These are phyloP conservation scores for Anoplopoma fimbria DNA, from an alignment of 2,113 vertebrate genomes.

Conservation along the genomic window DNA sequence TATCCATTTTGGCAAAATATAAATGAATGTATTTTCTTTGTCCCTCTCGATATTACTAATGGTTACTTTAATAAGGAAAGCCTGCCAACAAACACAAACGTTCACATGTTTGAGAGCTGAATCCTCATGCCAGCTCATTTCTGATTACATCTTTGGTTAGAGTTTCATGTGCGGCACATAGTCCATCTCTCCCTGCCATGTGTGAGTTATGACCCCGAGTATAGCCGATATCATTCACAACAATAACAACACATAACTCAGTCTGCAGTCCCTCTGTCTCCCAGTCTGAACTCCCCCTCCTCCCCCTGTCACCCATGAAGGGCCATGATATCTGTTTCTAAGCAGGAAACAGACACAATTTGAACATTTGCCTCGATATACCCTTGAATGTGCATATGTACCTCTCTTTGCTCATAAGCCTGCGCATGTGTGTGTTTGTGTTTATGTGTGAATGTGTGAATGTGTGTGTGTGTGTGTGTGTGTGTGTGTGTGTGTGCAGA, in stretches of 20 bases:
- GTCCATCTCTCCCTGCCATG: slow-evolving; percentile 15
- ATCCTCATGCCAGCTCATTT: neutral
- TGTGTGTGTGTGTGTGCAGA: slow-evolving; percentile 14
- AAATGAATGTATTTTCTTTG: neutral
- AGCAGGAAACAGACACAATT: slow-evolving; percentile 60
- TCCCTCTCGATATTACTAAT: neutral
- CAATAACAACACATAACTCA: slow-evolving; percentile 63
- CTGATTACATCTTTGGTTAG: slow-evolving; percentile 34
- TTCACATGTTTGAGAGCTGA: neutral
- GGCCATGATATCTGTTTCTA: slow-evolving; percentile 53
- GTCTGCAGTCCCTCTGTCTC: slow-evolving; percentile 19
- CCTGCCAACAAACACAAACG: neutral
- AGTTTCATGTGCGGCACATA: slow-evolving; percentile 31
- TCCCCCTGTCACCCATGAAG: slow-evolving; percentile 16
- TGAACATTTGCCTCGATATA: slow-evolving; percentile 16
- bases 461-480: neutral
- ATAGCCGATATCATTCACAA: slow-evolving; percentile 59
- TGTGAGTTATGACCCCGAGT: slow-evolving; percentile 51
- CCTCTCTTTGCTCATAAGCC: neutral
- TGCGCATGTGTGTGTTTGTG: neutral
- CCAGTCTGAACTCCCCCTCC: neutral
- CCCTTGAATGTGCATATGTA: slow-evolving; percentile 4
- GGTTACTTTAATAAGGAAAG: neutral
- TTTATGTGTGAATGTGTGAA: slow-evolving; percentile 3
- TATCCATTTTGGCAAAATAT: slow-evolving; percentile 2